Base-by-base conservation (phyloP, 2,888 invertebrate genomes). In the Tenthredo livida region DNA sequence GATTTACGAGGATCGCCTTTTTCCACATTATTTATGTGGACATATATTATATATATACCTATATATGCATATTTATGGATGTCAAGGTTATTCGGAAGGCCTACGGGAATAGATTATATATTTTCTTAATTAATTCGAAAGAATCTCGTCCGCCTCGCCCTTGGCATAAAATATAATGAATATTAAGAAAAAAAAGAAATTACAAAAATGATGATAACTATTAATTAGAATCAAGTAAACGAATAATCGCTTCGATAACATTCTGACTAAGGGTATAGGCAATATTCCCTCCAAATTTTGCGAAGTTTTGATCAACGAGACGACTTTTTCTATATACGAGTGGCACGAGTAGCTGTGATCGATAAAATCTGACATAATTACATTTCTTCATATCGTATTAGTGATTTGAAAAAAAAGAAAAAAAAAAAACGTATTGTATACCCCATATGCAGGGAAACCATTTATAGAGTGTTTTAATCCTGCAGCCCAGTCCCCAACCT, bases 31-130 rank as follows among this genome's bases (percentile, higher is more conserved):
- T 40, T 37, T 70, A 43, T 40, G n/a, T 40, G 21, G n/a, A 40
- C 43, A 21, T 40, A 7, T 72, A n/a, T n/a, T n/a, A n/a, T 21
- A 43, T 3, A 43, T 72, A 12, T 72, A 72, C 5, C 21, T 72
- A 21, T 72, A 40, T 72, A 40, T 50, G 33, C 33, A 77, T 77
- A 50, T 50, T 61, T 61, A 80, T 80, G 61, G 80, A 80, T 80
- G 80, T 80, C 80, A 80, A 80, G 80, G 80, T n/a, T 61, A 61
- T 80, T 80, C 47, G 80, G 80, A 80, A 80, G 80, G 80, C 61
- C 80, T 61, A 80, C 80, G 12, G 61, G 37, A 61, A 80, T 80
- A 58, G 58, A 78, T 21, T 33, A 77, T 29, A 29, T 29, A 29
- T 54, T 77, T 80, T 54, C 47, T 77, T 17, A 77, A 77, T 77